Conservation (phyloP, 1,140 invertebrate genomes). For the Microplitis mediator region DNA sequence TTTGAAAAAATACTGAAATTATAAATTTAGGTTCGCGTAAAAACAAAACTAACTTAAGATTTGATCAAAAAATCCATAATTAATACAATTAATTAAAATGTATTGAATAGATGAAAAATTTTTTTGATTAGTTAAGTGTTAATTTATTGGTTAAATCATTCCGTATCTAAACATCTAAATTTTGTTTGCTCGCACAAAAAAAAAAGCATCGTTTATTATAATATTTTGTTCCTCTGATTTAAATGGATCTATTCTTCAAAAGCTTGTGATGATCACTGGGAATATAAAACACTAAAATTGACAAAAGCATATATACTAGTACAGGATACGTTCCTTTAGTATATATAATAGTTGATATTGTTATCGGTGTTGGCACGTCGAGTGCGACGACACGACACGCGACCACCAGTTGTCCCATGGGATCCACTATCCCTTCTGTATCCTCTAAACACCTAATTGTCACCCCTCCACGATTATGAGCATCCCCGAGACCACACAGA, state of each 20-base stretch:
- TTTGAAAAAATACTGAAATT: too few species aligned
- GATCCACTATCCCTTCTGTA: conserved; percentile 45
- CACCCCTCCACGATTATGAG: conserved; percentile 35
- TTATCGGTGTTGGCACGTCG: conserved; percentile 1
- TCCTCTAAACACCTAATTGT: conserved; percentile 54
- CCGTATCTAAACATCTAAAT: too few species aligned
- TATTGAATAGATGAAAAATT: too few species aligned
- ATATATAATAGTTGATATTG: not conserved
- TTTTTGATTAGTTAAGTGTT: too few species aligned
- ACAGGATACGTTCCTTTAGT: not conserved
- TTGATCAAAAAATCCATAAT: too few species aligned
- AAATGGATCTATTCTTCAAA: not conserved
- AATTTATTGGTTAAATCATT: too few species aligned
- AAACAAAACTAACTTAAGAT: too few species aligned
- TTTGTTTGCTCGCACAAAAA: too few species aligned
- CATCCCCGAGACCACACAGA: conserved; percentile 24
- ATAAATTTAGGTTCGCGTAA: too few species aligned
- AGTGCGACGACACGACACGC: conserved; percentile 40
- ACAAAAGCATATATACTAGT: not conserved
- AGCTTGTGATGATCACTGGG: conserved; percentile 12
- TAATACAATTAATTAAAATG: too few species aligned
- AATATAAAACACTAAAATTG: not conserved
- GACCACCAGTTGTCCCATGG: conserved; percentile 46
- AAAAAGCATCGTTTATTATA: too few species aligned
- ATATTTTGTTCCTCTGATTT: not conserved